These are phyloP conservation scores for Drosophila austrosaltans DNA, from an alignment of 2,888 invertebrate species.

Conservation along the genomic window DNA sequence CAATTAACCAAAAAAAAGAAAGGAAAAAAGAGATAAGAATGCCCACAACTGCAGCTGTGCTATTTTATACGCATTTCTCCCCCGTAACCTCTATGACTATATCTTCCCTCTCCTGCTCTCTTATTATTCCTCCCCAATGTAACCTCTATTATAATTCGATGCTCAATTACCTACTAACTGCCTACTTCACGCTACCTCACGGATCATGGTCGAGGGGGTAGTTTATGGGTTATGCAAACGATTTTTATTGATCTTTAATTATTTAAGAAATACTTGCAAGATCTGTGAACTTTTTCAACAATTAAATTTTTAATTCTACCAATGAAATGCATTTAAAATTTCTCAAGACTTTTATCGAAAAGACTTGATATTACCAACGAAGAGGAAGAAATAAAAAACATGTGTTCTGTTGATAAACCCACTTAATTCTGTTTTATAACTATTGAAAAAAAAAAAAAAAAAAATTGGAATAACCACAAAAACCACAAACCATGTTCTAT, in stretches of 20 bases:
- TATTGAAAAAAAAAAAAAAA: not conserved
- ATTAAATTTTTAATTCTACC: too few relatives aligned
- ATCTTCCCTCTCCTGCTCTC: not conserved
- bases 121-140: not conserved
- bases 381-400: not conserved
- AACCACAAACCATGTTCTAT: conserved; percentile 54
- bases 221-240: not conserved
- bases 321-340: too few relatives aligned
- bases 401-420: not conserved
- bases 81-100: not conserved
- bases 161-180: conserved; percentile 1
- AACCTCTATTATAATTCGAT: conserved; percentile 20
- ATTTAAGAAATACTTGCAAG: too few relatives aligned
- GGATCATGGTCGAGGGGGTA: not conserved
- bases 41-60: conserved; percentile 37
- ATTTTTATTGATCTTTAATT: too few relatives aligned
- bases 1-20: conserved; percentile 57
- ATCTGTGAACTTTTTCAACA: too few relatives aligned
- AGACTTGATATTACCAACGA: not conserved
- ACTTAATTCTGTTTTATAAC: not conserved
- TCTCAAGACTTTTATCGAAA: not conserved
- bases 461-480: conserved; percentile 52
- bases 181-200: not conserved
- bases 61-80: not conserved
- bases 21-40: conserved; percentile 5